Evolutionary conservation across 2,797 vertebrate species (phyloP), one percentile per base, ranked within the genome.

Genomic region (Karalla daura): DNA sequence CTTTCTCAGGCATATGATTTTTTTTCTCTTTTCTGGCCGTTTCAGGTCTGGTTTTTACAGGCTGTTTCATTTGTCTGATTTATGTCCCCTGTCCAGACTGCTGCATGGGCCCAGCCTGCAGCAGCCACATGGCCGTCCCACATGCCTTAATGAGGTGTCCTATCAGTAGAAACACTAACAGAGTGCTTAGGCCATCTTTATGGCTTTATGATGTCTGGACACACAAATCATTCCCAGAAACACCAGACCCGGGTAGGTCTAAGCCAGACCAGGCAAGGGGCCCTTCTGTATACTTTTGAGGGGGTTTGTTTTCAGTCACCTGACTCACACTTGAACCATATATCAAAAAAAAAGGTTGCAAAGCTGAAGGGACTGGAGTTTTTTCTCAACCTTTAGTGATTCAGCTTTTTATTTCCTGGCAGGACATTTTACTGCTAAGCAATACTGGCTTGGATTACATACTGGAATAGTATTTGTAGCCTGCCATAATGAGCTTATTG

Each of bases 21-120:
- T 66, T 79, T 61, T 61, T 61, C 41, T 69, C 59, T 89, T 92
- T 91, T 92, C 89, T 86, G 88, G 76, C 85, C 81, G 87, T 91
- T 91, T 90, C 89, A 92, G 89, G 88, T 89, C 89, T 89, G 89
- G 83, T 83, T 93, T 93, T 94, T 93, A 94, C 91, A 90, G 90
- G 91, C 92, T 92, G 91, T 93, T 93, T 92, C 88, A 92, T 89
- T 92, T 91, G 90, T 82, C 90, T 93, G 93, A 93, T 94, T 94
- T 93, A 94, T 91, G 91, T 91, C 88, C 86, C 86, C 81, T 93
- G 90, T 94, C 92, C 89, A 87, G 88, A 87, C 84, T 83, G 77
- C 77, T 86, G 77, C 78, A 80, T 76, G 75, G 81, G 69, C 78
- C 72, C 70, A 70, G 89, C 84, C 86, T 88, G 85, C 80, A 91